Conservation (phyloP, 2,888 invertebrate species). For the Mythimna vitellina region DNA sequence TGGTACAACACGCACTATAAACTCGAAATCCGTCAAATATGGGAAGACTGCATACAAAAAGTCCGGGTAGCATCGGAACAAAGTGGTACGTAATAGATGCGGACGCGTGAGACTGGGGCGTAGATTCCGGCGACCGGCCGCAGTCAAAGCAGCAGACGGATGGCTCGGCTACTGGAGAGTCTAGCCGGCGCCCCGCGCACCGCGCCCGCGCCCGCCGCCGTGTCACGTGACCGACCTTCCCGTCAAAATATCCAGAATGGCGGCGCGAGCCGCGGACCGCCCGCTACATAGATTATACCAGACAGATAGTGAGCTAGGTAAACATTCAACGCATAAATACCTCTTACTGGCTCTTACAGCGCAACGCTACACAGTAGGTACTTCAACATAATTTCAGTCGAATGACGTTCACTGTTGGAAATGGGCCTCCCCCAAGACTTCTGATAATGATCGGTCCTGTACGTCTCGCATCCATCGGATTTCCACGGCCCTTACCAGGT, state of each 20-base stretch:
- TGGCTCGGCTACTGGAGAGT: slow-evolving; percentile 92
- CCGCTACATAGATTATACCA: slow-evolving; percentile 73
- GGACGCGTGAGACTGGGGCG: slow-evolving; percentile 83
- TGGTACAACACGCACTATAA: slow-evolving; percentile 45
- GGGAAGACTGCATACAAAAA: slow-evolving; percentile 59
- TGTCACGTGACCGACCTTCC: slow-evolving; percentile 96
- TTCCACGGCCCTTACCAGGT: no score
- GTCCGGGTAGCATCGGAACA: slow-evolving; percentile 59
- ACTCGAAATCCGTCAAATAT: slow-evolving; percentile 28
- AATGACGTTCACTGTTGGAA: no score
- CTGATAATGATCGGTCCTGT: no score
- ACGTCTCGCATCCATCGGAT: no score
- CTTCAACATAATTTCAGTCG: no score
- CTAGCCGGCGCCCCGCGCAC: slow-evolving; percentile 90
- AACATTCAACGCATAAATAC: not conserved
- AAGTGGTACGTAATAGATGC: slow-evolving; percentile 73
- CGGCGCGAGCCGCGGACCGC: slow-evolving; percentile 86
- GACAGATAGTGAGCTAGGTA: slow-evolving; percentile 34
- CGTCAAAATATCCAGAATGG: slow-evolving; percentile 94
- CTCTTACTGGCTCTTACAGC: not conserved
- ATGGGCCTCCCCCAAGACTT: no score
- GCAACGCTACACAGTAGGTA: not conserved
- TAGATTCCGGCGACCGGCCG: slow-evolving; percentile 86
- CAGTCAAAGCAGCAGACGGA: slow-evolving; percentile 90
- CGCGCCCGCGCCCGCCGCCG: slow-evolving; percentile 82